phyloP scores from a whole-genome alignment of 2,888 invertebrate species.

The Nudaria mundana region DNA sequence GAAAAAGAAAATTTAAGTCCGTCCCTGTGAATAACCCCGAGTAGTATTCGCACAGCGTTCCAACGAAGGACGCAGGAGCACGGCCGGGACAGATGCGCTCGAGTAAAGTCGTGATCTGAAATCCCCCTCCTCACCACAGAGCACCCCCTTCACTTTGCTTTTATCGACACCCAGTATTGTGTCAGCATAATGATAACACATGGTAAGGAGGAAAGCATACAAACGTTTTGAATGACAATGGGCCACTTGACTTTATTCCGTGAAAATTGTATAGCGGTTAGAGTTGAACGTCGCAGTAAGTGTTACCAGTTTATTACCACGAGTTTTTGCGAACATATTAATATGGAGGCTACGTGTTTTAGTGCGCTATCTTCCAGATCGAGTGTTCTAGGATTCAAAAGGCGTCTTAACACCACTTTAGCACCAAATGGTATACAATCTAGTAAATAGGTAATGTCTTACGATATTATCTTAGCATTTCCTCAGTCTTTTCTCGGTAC shows the following conservation, averaged over 20 bases:
- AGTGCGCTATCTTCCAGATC: too few species aligned
- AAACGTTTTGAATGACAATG: conserved; percentile 48
- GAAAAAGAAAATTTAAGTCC: conserved; percentile 29
- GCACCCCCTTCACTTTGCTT: conserved; percentile 28
- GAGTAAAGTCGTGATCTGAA: conserved; percentile 63
- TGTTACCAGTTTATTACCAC: conserved; percentile 10
- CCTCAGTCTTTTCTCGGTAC: too few species aligned
- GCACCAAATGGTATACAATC: too few species aligned
- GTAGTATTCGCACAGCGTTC: conserved; percentile 54
- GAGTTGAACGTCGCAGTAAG: conserved; percentile 18
- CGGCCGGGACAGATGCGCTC: conserved; percentile 66
- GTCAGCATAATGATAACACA: conserved; percentile 54
- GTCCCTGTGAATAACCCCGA: conserved; percentile 39
- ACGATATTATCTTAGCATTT: too few species aligned
- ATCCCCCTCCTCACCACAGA: conserved; percentile 28
- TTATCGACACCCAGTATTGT: conserved; percentile 44
- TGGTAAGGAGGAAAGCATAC: conserved; percentile 47
- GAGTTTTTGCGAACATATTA: too few species aligned
- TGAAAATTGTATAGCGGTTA: conserved; percentile 37
- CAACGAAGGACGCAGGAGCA: conserved; percentile 62
- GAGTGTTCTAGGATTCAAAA: too few species aligned
- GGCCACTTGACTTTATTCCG: conserved; percentile 37
- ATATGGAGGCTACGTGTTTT: too few species aligned
- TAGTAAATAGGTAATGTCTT: too few species aligned
- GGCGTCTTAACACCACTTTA: too few species aligned